A percentile compares a stretch with the other conserved stretches of the same genome.
These are phyloP conservation scores for Megathymus violae DNA, from an alignment of 1,140 invertebrate genomes.

Conservation along the genomic window DNA sequence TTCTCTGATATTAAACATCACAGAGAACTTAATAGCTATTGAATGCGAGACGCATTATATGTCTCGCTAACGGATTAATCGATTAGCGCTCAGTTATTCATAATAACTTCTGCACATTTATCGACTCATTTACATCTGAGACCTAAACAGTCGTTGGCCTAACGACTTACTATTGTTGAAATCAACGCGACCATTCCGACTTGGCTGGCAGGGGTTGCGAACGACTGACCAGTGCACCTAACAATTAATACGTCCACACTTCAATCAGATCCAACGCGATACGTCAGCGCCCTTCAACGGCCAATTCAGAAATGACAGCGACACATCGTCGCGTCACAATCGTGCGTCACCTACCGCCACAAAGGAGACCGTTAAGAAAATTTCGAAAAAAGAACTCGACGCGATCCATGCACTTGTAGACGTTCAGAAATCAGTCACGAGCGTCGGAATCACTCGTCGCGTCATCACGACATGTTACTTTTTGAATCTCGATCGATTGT, in stretches of 20 bases:
- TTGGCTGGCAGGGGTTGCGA: slow-evolving; percentile 40
- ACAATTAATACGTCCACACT: slow-evolving; percentile 77
- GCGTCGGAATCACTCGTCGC: slow-evolving; percentile 67
- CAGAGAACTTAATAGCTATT: slow-evolving; percentile 29
- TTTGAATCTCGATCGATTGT: slow-evolving; percentile 68
- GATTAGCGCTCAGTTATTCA: slow-evolving; percentile 27
- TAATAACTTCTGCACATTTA: slow-evolving; percentile 30
- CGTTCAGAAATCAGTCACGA: slow-evolving; percentile 60
- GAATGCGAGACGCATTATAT: slow-evolving; percentile 29
- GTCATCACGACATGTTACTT: slow-evolving; percentile 54
- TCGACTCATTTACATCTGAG: slow-evolving; percentile 39
- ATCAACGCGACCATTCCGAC: slow-evolving; percentile 22
- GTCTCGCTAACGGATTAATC: slow-evolving; percentile 22
- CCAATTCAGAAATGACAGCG: slow-evolving; percentile 70
- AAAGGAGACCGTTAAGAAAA: slow-evolving; percentile 53
- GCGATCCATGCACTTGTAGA: slow-evolving; percentile 49
- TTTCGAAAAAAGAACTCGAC: slow-evolving; percentile 57
- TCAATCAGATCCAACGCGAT: slow-evolving; percentile 69
- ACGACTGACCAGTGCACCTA: slow-evolving; percentile 43
- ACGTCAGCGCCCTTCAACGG: slow-evolving; percentile 71
- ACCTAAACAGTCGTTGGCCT: slow-evolving; percentile 24
- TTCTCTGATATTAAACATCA: slow-evolving; percentile 29
- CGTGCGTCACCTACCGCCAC: slow-evolving; percentile 60
- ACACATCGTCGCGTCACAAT: slow-evolving; percentile 69
- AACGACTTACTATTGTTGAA: slow-evolving; percentile 13